Base-by-base conservation (phyloP, 2,888 invertebrate species). In the Anarsia innoxiella region DNA sequence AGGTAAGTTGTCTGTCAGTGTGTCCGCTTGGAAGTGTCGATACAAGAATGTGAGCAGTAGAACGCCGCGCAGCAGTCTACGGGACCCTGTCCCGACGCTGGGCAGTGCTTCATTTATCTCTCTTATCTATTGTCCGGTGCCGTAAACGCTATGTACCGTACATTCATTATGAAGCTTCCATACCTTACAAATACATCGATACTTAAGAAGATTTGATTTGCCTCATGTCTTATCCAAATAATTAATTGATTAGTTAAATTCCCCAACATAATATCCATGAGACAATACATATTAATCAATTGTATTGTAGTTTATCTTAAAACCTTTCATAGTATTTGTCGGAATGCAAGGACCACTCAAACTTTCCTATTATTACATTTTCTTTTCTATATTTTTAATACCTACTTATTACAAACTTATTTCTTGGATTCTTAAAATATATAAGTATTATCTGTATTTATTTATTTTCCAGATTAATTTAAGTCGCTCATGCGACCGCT, bases 321-420 rank as follows among this genome's bases (percentile, higher is more conserved):
- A 45, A 36, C 26, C 38, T 38, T 30, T 32, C 15, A 29, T 41
- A 37, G 8, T 51, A 55, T 49, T 35, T 35, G 67, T 63, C 63
- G 71, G 71, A 69, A 77, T 88, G 89, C 90, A 91, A 91, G 91
- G 91, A 91, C 91, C 91, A 90, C 90, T 91, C 91, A 91, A 91
- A 89, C 78, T 87, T 88, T 88, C 88, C 88, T 88, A 86, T 72
- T n/a, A n/a, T n/a, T 71, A 66, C 59, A 54, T 65, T 61, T 64
- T 61, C 55, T 66, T 60, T 56, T 59, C 49, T 45, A 56, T 61
- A 57, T 56, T 59, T 58, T 56, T 58, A 61, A 48, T 41, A 43
- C 35, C 38, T 45, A 37, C 41, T 35, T 50, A 38, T 52, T 49
- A 13, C 27, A 34, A 16, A 15, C 23, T 10, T 41, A 29, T 31